phyloP scores from a whole-genome alignment of 2,888 invertebrate genomes.

The Hydriomena furcata region DNA sequence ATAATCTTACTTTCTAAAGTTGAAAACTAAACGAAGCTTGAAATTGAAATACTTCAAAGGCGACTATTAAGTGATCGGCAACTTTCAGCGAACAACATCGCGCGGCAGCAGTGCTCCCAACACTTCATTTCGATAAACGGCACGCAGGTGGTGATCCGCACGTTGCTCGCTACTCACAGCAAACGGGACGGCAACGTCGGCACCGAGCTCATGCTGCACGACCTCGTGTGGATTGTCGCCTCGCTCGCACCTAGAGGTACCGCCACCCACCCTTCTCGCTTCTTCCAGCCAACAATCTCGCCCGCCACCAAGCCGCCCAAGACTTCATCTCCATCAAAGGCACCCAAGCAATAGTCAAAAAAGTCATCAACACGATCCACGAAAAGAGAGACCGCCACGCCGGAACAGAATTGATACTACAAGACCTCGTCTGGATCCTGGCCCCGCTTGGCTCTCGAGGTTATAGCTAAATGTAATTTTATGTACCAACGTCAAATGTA shows the following conservation, averaged over 20 bases:
- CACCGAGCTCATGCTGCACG: conserved; percentile 81
- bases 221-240: conserved; percentile 85
- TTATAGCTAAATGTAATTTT: conserved; percentile 44
- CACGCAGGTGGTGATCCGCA: conserved; percentile 82
- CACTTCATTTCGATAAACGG: conserved; percentile 82
- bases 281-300: conserved; percentile 75
- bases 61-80: conserved; percentile 30
- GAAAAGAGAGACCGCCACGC: conserved; percentile 72
- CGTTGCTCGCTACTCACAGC: conserved; percentile 76
- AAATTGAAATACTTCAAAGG: conserved; percentile 4
- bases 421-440: conserved; percentile 83
- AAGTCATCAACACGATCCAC: conserved; percentile 70
- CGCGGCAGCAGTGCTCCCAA: conserved; percentile 77
- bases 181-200: conserved; percentile 78
- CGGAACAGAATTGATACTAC: conserved; percentile 72
- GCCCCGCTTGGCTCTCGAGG: conserved; percentile 80
- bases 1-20: conserved; percentile 5
- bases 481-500: conserved; percentile 16
- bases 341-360: conserved; percentile 77
- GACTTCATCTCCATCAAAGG: conserved; percentile 78
- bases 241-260: conserved; percentile 83
- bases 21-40: background rate
- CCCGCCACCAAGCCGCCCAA: conserved; percentile 71
- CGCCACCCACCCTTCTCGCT: conserved; percentile 23
- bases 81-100: conserved; percentile 79